phyloP scores from a whole-genome alignment of 2,113 vertebrate genomes.

The Actenoides hombroni region DNA sequence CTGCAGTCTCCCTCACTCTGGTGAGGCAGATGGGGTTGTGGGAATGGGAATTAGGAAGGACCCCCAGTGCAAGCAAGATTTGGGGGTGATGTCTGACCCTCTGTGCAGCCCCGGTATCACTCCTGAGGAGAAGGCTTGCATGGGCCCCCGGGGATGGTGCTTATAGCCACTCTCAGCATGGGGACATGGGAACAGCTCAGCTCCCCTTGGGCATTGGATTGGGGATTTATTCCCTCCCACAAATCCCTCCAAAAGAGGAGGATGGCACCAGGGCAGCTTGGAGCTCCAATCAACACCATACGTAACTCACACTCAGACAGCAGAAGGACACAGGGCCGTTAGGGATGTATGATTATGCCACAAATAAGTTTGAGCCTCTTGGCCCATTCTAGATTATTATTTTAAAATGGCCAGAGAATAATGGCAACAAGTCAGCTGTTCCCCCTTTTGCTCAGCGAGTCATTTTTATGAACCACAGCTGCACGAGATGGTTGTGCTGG shows the following conservation, averaged over 20 bases:
- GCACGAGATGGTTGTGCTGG: neutral
- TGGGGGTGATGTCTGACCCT: neutral
- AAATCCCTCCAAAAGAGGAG: neutral
- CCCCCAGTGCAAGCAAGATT: neutral
- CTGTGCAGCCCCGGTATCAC: accelerated
- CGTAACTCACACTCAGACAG: neutral
- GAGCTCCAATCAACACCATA: accelerated
- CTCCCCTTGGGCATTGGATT: neutral
- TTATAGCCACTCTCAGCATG: neutral
- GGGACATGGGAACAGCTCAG: neutral
- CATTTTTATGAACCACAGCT: neutral
- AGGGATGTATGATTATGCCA: neutral
- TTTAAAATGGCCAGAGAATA: neutral
- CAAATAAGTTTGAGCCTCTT: neutral
- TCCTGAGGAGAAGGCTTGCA: neutral
- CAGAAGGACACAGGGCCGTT: neutral
- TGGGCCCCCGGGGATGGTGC: no score
- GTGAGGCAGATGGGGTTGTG: neutral
- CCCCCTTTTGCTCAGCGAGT: neutral
- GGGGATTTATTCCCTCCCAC: neutral
- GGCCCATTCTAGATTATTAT: neutral
- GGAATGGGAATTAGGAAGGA: neutral
- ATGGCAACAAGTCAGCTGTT: neutral
- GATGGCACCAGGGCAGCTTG: accelerated
- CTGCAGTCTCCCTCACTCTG: neutral